phyloP scores from a whole-genome alignment of 2,113 vertebrate species.

The Cinclus cinclus region DNA sequence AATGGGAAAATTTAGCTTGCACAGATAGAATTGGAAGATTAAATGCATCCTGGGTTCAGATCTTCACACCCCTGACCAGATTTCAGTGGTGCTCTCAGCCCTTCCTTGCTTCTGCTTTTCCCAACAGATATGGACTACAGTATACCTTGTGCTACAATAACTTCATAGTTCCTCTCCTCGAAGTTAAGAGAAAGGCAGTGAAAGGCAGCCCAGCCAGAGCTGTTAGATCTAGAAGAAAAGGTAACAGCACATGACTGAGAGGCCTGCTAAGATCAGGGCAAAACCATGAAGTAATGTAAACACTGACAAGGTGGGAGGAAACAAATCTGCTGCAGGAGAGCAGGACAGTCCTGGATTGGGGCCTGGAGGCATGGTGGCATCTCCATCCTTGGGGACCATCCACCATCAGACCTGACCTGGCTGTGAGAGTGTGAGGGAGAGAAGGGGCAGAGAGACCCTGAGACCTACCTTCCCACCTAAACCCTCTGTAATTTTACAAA shows the following conservation, averaged over 20 bases:
- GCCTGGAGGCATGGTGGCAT: neutral
- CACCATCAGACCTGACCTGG: neutral
- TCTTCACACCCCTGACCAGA: neutral
- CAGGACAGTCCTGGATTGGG: neutral
- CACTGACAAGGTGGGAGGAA: neutral
- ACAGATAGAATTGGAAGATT: neutral
- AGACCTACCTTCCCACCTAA: neutral
- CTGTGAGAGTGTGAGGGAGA: neutral
- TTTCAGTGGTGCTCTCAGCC: neutral
- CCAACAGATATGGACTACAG: neutral
- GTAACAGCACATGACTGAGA: neutral
- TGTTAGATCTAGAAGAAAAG: neutral
- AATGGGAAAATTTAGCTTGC: neutral
- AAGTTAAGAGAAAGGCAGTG: neutral
- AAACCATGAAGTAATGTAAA: neutral
- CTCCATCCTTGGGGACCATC: neutral
- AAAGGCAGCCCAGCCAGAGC: neutral
- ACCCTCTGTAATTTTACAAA: neutral
- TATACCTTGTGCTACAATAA: neutral
- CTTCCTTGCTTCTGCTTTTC: neutral
- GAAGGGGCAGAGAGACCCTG: neutral
- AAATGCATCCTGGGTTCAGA: neutral
- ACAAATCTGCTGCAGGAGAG: neutral
- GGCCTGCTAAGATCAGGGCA: neutral
- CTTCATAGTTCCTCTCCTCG: neutral